A percentile compares a stretch with the other conserved stretches of the same genome.
Conservation (phyloP, 2,888 invertebrate species). For the Rosalia funebris region DNA sequence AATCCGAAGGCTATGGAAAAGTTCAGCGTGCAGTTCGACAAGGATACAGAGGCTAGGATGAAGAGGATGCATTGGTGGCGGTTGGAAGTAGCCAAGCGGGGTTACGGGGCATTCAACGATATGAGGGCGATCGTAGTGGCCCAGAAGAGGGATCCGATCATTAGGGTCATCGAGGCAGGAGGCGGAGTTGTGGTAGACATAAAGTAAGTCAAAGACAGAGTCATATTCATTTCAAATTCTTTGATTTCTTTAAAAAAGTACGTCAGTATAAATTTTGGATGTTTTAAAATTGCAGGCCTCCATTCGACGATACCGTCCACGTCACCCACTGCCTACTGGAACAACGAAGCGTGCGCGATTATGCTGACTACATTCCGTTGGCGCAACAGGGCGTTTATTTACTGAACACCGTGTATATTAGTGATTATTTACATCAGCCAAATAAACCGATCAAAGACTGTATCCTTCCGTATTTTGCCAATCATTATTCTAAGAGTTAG, state of each 20-base stretch:
- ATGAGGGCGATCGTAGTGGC: conserved; percentile 70
- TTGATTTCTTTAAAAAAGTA: too few species aligned
- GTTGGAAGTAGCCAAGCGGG: conserved; percentile 64
- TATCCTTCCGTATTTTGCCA: conserved; percentile 51
- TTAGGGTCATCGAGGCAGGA: conserved; percentile 80
- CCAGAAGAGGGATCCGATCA: conserved; percentile 71
- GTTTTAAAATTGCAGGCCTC: conserved; percentile 67
- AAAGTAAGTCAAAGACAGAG: too few species aligned
- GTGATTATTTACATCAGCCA: conserved; percentile 55
- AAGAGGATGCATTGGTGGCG: conserved; percentile 78
- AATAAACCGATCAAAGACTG: conserved; percentile 54
- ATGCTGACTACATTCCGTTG: conserved; percentile 54
- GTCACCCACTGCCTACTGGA: conserved; percentile 81
- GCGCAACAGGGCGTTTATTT: conserved; percentile 60
- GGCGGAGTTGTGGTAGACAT: conserved; percentile 75
- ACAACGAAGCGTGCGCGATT: conserved; percentile 56
- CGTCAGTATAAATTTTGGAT: too few species aligned
- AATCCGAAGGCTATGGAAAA: conserved; percentile 71
- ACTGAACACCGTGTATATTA: conserved; percentile 57
- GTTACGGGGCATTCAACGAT: conserved; percentile 63
- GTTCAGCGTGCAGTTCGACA: conserved; percentile 63
- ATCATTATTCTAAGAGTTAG: neutral
- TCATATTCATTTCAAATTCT: too few species aligned
- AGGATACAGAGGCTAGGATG: conserved; percentile 63
- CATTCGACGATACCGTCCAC: conserved; percentile 67